A percentile compares a stretch with the other conserved stretches of the same genome.
Evolutionary conservation across 2,113 vertebrate genomes (phyloP).

Genomic region (Aegithalos caudatus): DNA sequence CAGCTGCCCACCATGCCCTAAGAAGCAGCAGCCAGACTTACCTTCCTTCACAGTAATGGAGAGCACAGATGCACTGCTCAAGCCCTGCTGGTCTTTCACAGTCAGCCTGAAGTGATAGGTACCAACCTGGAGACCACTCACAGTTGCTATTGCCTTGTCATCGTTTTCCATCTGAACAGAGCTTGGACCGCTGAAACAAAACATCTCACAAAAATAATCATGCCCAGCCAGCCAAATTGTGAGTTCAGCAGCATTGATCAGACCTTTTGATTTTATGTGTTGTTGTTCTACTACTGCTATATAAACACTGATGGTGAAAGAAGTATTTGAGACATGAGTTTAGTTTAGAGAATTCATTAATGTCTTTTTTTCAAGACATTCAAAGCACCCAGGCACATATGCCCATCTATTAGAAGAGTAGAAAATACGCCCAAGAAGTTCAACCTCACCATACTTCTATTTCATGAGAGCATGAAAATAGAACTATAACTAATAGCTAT

Average conservation of each 20-base stretch:
- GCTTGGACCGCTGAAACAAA: conserved; percentile 77
- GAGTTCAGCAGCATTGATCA: neutral
- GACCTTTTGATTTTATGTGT: neutral
- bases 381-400: neutral
- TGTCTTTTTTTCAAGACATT: neutral
- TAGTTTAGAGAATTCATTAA: neutral
- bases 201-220: neutral
- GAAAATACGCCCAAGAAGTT: neutral
- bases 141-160: conserved; percentile 76
- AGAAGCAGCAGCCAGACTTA: conserved; percentile 35
- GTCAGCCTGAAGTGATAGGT: conserved; percentile 83
- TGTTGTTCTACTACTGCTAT: neutral
- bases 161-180: conserved; percentile 73
- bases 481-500: neutral
- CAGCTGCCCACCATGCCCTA: neutral
- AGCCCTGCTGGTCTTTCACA: conserved; percentile 81
- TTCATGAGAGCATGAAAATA: neutral
- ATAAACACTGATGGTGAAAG: neutral
- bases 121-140: conserved; percentile 76
- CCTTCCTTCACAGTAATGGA: conserved; percentile 80
- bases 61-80: conserved; percentile 74
- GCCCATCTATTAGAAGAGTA: neutral
- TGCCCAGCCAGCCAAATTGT: neutral
- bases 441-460: neutral
- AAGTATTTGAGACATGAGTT: neutral